These are phyloP conservation scores for Campoletis raptor DNA, from an alignment of 2,888 invertebrate species.

Conservation along the genomic window DNA sequence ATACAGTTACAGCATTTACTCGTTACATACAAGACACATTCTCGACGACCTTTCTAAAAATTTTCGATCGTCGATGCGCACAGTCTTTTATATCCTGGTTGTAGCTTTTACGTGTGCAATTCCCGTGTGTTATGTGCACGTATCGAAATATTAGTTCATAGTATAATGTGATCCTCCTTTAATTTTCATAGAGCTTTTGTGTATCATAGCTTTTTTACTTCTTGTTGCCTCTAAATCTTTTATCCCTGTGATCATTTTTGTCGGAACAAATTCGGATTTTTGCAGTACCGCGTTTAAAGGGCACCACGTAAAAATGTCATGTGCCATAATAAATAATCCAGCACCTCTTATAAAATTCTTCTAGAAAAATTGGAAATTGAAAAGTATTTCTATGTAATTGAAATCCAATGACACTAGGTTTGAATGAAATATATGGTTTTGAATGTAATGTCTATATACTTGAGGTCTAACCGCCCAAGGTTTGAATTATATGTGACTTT, in stretches of 20 bases:
- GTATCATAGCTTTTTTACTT: background rate
- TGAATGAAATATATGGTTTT: too few relatives aligned
- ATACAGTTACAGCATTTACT: conserved; percentile 22
- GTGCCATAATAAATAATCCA: too few relatives aligned
- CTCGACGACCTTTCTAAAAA: conserved; percentile 42
- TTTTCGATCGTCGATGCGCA: conserved; percentile 28
- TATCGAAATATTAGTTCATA: conserved; percentile 13
- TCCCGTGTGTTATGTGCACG: background rate
- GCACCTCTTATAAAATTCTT: too few relatives aligned
- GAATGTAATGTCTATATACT: too few relatives aligned
- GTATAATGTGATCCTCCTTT: background rate
- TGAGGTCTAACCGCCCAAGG: too few relatives aligned
- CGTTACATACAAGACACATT: conserved; percentile 7
- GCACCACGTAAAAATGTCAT: background rate
- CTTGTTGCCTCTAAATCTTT: background rate
- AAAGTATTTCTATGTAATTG: too few relatives aligned
- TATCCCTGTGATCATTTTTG: background rate
- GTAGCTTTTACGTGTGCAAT: conserved; percentile 2
- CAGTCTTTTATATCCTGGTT: conserved; percentile 17
- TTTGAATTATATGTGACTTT: too few relatives aligned
- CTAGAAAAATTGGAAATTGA: too few relatives aligned
- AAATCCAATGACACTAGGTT: too few relatives aligned
- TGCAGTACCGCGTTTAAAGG: background rate
- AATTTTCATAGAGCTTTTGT: conserved; percentile 16
- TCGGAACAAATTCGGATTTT: background rate